Base-by-base conservation (phyloP, 2,113 vertebrate genomes). In the Anthoscopus minutus region DNA sequence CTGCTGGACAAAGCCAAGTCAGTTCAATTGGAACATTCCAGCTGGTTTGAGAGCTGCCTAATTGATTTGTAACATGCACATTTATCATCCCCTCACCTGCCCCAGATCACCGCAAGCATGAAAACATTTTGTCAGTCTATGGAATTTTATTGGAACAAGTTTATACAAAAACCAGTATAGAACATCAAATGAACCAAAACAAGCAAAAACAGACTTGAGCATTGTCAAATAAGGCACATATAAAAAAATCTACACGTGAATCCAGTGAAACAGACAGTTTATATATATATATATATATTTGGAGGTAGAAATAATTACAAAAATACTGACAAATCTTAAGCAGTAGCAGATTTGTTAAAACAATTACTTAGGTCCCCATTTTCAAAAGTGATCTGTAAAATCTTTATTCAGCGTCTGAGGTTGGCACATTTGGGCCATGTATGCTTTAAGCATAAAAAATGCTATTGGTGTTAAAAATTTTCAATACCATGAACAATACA, bases 291-390 rank as follows among this genome's bases (percentile, higher is more conserved):
- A 97, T 97, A 97, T 96, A 96, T 97, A 97, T 97, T 96, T 98
- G 95, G 98, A 98, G 97, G 98, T 98, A 98, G 97, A 98, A 98
- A 98, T 98, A 98, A 97, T 98, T 98, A 98, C 97, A 98, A 98
- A 98, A 98, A 98, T 98, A 98, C 98, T 98, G 97, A 98, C 98
- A 96, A 97, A 97, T 97, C 97, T 98, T 97, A 97, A 97, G 91
- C 95, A 96, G 97, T 97, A 97, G 93, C 95, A 91, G 97, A 98
- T 97, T 87, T 96, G 89, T 97, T 97, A 96, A 97, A 97, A 98
- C 96, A 96, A 96, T 96, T 94, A 96, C 81, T 91, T 94, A 96
- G 91, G 98, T 98, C 97, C 97, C 96, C 72, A 20, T 97, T 97
- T 94, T 92, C 66, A 97, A 97, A 98, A 97, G 92, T 89, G 70